Percentiles rank a stretch among this genome's conserved stretches.
phyloP scores from a whole-genome alignment of 2,888 invertebrate genomes.

The Tineola bisselliella region DNA sequence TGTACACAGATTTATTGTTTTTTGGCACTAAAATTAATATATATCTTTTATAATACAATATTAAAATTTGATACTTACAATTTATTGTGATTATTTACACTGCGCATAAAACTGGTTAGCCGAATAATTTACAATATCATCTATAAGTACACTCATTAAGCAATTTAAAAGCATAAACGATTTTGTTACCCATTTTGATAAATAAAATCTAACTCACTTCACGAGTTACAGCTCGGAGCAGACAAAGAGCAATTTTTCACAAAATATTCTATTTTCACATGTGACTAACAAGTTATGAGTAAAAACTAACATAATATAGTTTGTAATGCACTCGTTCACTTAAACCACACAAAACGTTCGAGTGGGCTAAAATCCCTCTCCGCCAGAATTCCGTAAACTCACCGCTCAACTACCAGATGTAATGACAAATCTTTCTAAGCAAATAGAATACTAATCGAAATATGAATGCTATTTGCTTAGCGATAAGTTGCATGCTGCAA shows the following conservation, averaged over 20 bases:
- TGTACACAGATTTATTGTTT: slow-evolving; percentile 22
- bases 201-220: not conserved
- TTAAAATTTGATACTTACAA: slow-evolving; percentile 57
- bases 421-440: slow-evolving; percentile 53
- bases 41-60: slow-evolving; percentile 48
- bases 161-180: not conserved
- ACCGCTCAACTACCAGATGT: slow-evolving; percentile 63
- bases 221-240: not conserved
- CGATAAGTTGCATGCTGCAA: slow-evolving; percentile 32
- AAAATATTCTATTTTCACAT: not conserved
- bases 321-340: slow-evolving; percentile 61
- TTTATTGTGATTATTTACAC: slow-evolving; percentile 50
- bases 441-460: slow-evolving; percentile 21
- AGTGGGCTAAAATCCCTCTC: slow-evolving; percentile 67
- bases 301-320: slow-evolving; percentile 50
- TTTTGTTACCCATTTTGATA: not conserved
- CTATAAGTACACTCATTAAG: not conserved
- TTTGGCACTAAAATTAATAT: slow-evolving; percentile 65
- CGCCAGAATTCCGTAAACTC: slow-evolving; percentile 66
- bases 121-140: not conserved
- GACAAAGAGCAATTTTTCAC: not conserved
- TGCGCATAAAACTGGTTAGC: slow-evolving; percentile 6
- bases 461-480: not conserved
- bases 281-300: slow-evolving; percentile 23
- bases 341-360: slow-evolving; percentile 44